Evolutionary conservation across 2,113 vertebrate genomes (phyloP).

Genomic region (Hirundichthys speculiger): DNA sequence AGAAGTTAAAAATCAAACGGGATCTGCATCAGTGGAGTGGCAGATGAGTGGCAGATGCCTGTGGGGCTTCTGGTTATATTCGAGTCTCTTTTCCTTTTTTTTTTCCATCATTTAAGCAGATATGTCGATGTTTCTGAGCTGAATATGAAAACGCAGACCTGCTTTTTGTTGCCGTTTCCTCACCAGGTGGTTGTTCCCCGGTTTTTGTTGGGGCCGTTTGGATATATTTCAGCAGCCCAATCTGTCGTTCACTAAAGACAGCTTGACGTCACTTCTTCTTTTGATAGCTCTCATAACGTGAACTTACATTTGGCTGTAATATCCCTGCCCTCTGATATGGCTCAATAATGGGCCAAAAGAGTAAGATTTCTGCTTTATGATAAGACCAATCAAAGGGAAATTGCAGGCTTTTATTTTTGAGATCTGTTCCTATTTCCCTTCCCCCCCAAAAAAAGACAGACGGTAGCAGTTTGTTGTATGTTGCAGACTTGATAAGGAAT

Average conservation of each 20-base stretch:
- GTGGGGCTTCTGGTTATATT: constrained; percentile 30
- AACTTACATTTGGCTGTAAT: constrained; percentile 32
- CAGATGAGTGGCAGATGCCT: constrained; percentile 65
- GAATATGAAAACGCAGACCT: constrained; percentile 7
- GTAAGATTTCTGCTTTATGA: constrained; percentile 61
- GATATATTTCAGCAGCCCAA: constrained; percentile 16
- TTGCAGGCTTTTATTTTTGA: constrained; percentile 46
- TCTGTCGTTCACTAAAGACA: constrained; percentile 21
- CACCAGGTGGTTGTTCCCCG: constrained; percentile 9
- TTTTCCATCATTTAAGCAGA: constrained; percentile 47
- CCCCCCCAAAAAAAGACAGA: constrained; percentile 48
- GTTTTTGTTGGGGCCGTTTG: constrained; percentile 13
- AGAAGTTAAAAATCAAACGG: constrained; percentile 64
- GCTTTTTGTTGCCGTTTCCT: constrained; percentile 22
- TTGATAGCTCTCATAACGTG: constrained; percentile 32
- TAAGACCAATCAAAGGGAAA: constrained; percentile 72
- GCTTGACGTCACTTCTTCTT: constrained; percentile 20
- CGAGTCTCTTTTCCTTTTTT: constrained; percentile 14
- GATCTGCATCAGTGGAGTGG: constrained; percentile 65
- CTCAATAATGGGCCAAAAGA: constrained; percentile 50
- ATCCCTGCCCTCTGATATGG: constrained; percentile 26
- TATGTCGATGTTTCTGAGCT: constrained; percentile 32
- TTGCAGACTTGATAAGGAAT: constrained; percentile 73
- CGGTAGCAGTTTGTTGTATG: constrained; percentile 69
- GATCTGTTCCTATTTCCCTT: constrained; percentile 36